These are phyloP conservation scores for Macropis europaea DNA, from an alignment of 2,888 invertebrate species.

Conservation along the genomic window DNA sequence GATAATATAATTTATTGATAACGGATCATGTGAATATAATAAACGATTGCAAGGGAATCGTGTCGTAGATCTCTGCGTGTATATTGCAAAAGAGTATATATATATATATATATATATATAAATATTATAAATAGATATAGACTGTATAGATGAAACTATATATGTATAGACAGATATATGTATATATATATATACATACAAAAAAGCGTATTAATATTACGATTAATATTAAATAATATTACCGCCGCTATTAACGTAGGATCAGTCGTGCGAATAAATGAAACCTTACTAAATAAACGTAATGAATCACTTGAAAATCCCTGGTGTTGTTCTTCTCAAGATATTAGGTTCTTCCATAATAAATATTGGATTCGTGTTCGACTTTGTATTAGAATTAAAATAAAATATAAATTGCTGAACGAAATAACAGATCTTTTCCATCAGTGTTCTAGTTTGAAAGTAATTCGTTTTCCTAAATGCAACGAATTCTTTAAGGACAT, in stretches of 20 bases:
- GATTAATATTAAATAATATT: constrained; percentile 61
- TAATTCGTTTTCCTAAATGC: too few species aligned
- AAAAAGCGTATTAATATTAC: constrained; percentile 63
- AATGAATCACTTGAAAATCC: constrained; percentile 44
- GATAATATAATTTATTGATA: constrained; percentile 72
- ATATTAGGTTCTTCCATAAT: background rate
- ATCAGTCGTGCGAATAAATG: constrained; percentile 67
- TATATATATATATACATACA: constrained; percentile 53
- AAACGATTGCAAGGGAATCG: constrained; percentile 38
- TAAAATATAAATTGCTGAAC: too few species aligned
- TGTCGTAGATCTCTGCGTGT: constrained; percentile 73
- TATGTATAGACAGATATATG: constrained; percentile 62
- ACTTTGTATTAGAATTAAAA: too few species aligned
- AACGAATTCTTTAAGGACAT: too few species aligned
- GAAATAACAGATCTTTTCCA: too few species aligned
- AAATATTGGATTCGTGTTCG: constrained; percentile 4
- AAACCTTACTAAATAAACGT: constrained; percentile 73
- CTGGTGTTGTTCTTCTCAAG: constrained; percentile 19
- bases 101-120: constrained; percentile 59
- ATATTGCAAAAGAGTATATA: constrained; percentile 69
- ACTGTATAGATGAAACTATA: constrained; percentile 67
- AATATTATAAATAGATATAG: constrained; percentile 57
- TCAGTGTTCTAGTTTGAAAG: too few species aligned
- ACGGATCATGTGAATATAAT: constrained; percentile 70
- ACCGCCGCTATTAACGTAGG: constrained; percentile 64